A percentile compares a stretch with the other conserved stretches of the same genome.
phyloP scores from a whole-genome alignment of 2,797 vertebrate species.

The Rhinogobio ventralis region DNA sequence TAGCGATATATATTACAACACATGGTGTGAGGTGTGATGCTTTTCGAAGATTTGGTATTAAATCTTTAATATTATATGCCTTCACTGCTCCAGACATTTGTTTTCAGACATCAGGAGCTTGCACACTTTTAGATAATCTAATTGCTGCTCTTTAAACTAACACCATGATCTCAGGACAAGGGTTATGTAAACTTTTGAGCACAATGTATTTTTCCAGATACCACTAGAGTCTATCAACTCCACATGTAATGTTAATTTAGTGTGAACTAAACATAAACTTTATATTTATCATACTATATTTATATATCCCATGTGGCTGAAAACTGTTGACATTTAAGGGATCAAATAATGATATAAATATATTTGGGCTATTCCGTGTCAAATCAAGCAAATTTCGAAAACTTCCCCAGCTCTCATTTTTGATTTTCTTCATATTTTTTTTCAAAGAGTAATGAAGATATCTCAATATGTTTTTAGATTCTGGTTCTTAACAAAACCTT shows the following conservation, averaged over 20 bases:
- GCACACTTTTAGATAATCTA: slow-evolving; percentile 16
- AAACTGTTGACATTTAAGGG: not conserved
- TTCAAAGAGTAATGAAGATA: too few relatives aligned
- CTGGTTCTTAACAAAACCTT: too few relatives aligned
- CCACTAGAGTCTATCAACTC: too few relatives aligned
- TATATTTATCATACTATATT: not conserved
- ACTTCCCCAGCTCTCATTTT: too few relatives aligned
- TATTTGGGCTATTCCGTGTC: not conserved
- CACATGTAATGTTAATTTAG: not conserved
- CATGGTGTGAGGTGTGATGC: not conserved
- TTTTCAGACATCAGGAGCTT: slow-evolving; percentile 4
- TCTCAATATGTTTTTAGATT: too few relatives aligned
- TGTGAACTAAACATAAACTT: not conserved
- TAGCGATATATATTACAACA: not conserved
- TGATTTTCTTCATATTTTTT: too few relatives aligned
- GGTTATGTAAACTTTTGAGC: too few relatives aligned
- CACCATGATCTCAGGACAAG: slow-evolving; percentile 6
- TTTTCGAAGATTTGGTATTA: not conserved
- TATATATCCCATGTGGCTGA: not conserved
- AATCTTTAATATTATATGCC: not conserved
- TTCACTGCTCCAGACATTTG: not conserved
- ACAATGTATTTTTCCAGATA: too few relatives aligned
- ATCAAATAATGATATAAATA: not conserved
- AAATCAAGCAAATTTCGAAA: too few relatives aligned
- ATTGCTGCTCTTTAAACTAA: slow-evolving; percentile 24